phyloP scores from a whole-genome alignment of 2,888 invertebrate genomes.

The Drosophila rellima region DNA sequence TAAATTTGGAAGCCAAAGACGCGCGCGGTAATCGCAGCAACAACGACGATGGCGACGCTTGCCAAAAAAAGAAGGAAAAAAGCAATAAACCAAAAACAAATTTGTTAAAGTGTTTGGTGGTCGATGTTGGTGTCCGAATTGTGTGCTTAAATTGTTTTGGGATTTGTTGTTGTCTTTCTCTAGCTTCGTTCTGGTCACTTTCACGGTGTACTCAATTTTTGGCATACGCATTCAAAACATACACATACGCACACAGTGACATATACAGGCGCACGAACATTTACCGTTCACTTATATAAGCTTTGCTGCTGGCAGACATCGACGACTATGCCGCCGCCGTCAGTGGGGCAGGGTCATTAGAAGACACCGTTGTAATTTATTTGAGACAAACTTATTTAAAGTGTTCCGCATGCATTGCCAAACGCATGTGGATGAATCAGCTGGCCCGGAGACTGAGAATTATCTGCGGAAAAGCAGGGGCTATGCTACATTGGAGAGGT shows the following conservation, averaged over 20 bases:
- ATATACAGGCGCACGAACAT: conserved; percentile 18
- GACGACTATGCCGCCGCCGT: conserved; percentile 24
- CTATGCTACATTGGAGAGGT: conserved; percentile 69
- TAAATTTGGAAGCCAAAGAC: conserved; percentile 75
- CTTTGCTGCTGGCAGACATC: conserved; percentile 19
- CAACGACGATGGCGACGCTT: conserved; percentile 51
- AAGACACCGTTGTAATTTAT: conserved; percentile 61
- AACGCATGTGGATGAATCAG: conserved; percentile 65
- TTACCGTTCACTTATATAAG: conserved; percentile 72
- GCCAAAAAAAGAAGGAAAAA: conserved; percentile 64
- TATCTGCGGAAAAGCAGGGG: conserved; percentile 1
- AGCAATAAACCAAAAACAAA: conserved; percentile 50
- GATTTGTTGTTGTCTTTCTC: conserved; percentile 40
- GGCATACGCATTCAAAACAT: conserved; percentile 65
- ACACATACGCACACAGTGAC: conserved; percentile 29
- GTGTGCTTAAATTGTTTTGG: conserved; percentile 61
- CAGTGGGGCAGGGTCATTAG: conserved; percentile 81
- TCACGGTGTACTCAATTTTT: conserved; percentile 66
- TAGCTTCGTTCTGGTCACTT: conserved; percentile 63
- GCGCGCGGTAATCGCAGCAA: conserved; percentile 18
- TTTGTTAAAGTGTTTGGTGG: conserved; percentile 70
- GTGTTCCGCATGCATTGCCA: conserved; percentile 53
- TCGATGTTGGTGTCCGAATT: conserved; percentile 48
- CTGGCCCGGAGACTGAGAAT: conserved; percentile 48
- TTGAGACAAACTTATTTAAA: conserved; percentile 40